A percentile compares a stretch with the other conserved stretches of the same genome.
Evolutionary conservation across 2,113 vertebrate species (phyloP).

Genomic region (Chaenocephalus aceratus): DNA sequence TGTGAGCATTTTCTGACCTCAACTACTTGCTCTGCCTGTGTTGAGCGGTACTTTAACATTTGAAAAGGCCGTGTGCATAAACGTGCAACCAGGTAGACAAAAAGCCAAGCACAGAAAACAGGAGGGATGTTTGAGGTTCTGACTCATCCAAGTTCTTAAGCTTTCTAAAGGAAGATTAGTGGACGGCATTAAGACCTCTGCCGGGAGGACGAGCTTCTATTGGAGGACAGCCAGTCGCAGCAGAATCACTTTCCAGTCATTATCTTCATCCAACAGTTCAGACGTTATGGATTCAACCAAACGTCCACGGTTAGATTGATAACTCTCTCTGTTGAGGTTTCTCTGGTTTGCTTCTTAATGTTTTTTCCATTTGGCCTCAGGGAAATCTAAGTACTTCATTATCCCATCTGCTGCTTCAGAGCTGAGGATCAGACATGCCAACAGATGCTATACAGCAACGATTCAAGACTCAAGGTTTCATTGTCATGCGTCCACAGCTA

Average conservation of each 20-base stretch:
- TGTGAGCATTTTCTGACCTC: too few relatives aligned
- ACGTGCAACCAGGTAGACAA: neutral
- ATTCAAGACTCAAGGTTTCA: too few relatives aligned
- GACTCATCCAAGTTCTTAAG: slow-evolving; percentile 14
- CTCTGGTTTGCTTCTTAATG: too few relatives aligned
- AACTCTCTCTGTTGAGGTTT: slow-evolving; percentile 10
- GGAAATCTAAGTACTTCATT: too few relatives aligned
- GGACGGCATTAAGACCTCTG: slow-evolving; percentile 30
- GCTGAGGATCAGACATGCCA: too few relatives aligned
- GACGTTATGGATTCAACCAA: slow-evolving; percentile 7
- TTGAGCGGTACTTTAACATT: neutral
- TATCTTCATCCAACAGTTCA: slow-evolving; percentile 21
- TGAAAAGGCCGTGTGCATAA: neutral
- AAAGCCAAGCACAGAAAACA: neutral
- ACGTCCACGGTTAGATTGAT: slow-evolving; percentile 17
- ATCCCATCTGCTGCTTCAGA: too few relatives aligned
- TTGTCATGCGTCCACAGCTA: too few relatives aligned
- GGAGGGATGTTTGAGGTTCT: slow-evolving; percentile 21
- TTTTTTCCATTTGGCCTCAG: too few relatives aligned
- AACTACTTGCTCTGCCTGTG: neutral
- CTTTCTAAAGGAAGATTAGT: slow-evolving; percentile 34
- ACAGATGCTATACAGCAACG: too few relatives aligned
- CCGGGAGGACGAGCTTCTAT: slow-evolving; percentile 23
- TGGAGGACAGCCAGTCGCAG: slow-evolving; percentile 53
- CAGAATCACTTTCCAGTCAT: slow-evolving; percentile 36